Base-by-base conservation (phyloP, 2,888 invertebrate genomes). In the Synanthedon andrenaeformis region DNA sequence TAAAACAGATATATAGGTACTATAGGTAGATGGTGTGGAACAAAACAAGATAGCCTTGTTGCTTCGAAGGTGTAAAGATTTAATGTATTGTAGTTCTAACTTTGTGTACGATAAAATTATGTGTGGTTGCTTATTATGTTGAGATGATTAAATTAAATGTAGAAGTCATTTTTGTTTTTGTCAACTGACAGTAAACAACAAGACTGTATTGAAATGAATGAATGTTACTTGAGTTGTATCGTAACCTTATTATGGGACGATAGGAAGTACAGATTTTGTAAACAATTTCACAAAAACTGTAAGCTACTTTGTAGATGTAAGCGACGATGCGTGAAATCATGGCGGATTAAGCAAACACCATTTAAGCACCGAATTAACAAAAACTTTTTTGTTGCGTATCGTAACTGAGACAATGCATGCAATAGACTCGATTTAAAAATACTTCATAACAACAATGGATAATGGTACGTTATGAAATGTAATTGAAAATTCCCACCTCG, bases 401-500 rank as follows among this genome's bases (percentile, higher is more conserved):
- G 45, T 51, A 52, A 56, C 42, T 13, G 49, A 49, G 17, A 49
- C 19, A 49, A 57, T n/a, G 51, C 51, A 41, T 35, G 28, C 19
- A 35, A 41, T 49, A 51, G 12, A 51, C 11, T 13, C 51, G 5
- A 35, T 23, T 17, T 6, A 14, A 23, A n/a, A n/a, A 35, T 28
- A 51, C 51, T 14, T 45, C 17, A 49, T 11, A 49, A 14, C 50
- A 53, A 52, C 11, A 45, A 45, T 45, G 45, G 12, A 14, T 45
- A 45, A 14, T 45, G 14, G 8, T 13, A 4, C 45, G 13, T 45
- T 45, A 45, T 45, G 42, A 19, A 52, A 52, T 52, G 23, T 52
- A 45, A 17, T 48, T 59, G 57, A 53, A 55, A 54, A 70, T 65
- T 67, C 59, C 54, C 59, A 66, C 60, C 70, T 69, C 66, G 69